phyloP scores from a whole-genome alignment of 2,113 vertebrate species.

The Ivindomyrus marchei region DNA sequence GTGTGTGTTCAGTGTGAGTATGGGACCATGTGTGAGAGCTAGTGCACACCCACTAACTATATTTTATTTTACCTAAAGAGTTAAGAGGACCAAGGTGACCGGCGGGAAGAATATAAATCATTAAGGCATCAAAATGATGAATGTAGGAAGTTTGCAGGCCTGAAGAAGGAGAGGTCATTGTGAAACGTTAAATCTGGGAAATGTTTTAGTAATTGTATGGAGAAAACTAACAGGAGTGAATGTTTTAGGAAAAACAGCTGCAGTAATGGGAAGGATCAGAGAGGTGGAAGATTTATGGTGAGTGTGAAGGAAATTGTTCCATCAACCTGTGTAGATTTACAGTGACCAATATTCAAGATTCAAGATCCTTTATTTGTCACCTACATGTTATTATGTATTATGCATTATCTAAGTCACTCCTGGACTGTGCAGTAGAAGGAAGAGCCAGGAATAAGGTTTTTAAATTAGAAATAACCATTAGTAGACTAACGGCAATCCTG shows the following conservation, averaged over 20 bases:
- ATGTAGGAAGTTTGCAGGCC: neutral
- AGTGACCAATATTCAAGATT: neutral
- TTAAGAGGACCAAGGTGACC: neutral
- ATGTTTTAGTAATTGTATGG: neutral
- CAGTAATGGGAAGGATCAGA: neutral
- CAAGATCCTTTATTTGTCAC: no score
- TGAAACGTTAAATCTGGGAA: neutral
- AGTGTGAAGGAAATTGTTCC: neutral
- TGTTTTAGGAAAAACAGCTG: neutral
- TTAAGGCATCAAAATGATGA: neutral
- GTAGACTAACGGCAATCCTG: no score
- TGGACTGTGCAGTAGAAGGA: no score
- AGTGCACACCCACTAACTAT: neutral
- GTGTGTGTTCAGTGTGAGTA: no score
- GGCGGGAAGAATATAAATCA: neutral
- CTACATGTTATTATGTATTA: no score
- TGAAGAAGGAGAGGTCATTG: neutral
- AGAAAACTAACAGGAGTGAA: neutral
- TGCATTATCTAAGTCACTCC: no score
- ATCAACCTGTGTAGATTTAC: neutral
- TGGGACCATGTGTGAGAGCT: neutral
- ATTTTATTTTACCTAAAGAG: neutral
- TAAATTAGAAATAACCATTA: no score
- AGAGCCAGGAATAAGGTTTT: no score
- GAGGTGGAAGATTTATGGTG: neutral